Evolutionary conservation across 2,888 invertebrate genomes (phyloP).

Genomic region (Muschampia staudingeri): DNA sequence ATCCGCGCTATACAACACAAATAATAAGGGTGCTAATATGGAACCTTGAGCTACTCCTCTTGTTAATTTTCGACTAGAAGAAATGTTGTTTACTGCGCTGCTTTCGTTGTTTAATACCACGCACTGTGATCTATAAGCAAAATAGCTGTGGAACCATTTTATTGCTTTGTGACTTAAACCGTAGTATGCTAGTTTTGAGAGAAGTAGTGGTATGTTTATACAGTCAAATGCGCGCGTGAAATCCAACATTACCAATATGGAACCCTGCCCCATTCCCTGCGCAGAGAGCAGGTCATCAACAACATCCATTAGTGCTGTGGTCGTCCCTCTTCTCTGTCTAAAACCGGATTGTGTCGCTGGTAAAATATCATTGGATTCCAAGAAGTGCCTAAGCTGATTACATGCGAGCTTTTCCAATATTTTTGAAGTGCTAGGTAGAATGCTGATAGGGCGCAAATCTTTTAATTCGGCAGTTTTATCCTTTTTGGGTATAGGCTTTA

Average conservation of each 20-base stretch:
- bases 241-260: neutral
- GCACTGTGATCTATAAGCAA: neutral
- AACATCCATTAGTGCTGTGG: neutral
- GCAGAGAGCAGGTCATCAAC: neutral
- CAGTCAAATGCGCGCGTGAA: neutral
- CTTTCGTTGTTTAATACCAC: neutral
- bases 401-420: neutral
- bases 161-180: neutral
- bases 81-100: neutral
- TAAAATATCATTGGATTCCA: neutral
- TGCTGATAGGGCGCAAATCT: neutral
- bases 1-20: neutral
- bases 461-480: neutral
- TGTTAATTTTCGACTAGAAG: neutral
- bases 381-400: too few species aligned
- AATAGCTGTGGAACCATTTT: constrained; percentile 3
- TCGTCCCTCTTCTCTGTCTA: neutral
- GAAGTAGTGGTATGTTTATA: neutral
- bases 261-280: too few species aligned
- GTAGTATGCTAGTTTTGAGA: neutral
- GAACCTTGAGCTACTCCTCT: neutral
- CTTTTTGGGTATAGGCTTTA: neutral
- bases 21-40: neutral
- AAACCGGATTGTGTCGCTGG: neutral
- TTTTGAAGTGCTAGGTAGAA: neutral